Base-by-base conservation (phyloP, 2,113 vertebrate species). In the Mionectes macconnelli region DNA sequence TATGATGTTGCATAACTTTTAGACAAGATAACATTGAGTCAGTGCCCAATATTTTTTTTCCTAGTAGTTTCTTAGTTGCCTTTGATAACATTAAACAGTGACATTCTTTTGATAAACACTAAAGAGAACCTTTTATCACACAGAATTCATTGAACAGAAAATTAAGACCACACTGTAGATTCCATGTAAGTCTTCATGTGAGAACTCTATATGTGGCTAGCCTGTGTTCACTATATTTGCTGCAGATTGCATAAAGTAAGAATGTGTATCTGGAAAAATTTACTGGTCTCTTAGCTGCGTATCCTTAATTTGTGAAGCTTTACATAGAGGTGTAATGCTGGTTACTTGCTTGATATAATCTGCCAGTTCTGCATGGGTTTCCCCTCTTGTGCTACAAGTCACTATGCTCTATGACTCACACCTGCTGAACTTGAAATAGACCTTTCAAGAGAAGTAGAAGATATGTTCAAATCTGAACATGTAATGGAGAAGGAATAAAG, bases 341-440 rank as follows among this genome's bases (percentile, higher is more conserved):
- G 53, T 89, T 92, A 73, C 91, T 94, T 93, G 40, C 60, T 79
- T 97, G 95, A 94, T 97, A 84, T 87, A 86, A 94, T 93, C 94
- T 97, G 95, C 84, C 77, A 96, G 37, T 31, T 96, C 94, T 95
- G 84, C 31, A 24, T 69, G 90, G 81, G 91, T 96, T 67, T 96
- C 69, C 74, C 45, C 56, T 96, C 88, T 96, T 94, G 81, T 91
- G n/a, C 85, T 88, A 53, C 30, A 44, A 94, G 60, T 94, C 96
- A 96, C 95, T 93, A 50, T 96, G 87, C 84, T 94, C 76, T 72
- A 33, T 55, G 63, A 95, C 93, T 98, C 96, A 97, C 96, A 98
- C 94, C 97, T 98, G 97, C 94, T 96, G 84, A 87, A 90, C 78
- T 95, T 97, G 96, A 97, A 92, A 94, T 49, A 94, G 49, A 85